Evolutionary conservation across 1,140 invertebrate genomes (phyloP).

Genomic region (Triops cancriformis): DNA sequence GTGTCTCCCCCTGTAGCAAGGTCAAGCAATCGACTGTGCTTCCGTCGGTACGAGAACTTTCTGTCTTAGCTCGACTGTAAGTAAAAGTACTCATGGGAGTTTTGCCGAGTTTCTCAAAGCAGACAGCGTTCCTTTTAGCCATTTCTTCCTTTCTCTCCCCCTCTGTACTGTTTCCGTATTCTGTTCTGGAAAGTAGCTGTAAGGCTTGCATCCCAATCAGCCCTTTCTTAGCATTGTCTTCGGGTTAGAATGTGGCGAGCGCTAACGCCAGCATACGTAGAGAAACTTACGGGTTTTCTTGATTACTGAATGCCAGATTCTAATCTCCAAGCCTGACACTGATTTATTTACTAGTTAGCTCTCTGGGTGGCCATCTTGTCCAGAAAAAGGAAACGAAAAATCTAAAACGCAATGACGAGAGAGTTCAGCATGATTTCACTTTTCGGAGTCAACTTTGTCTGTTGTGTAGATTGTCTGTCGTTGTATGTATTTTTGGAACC

Average conservation of each 20-base stretch:
- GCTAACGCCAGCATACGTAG: neutral
- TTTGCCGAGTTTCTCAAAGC: neutral
- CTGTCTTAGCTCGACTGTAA: neutral
- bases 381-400: neutral
- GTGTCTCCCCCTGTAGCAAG: too few species aligned
- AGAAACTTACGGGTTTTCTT: neutral
- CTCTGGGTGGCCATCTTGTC: neutral
- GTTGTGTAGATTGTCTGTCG: neutral
- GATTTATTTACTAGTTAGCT: neutral
- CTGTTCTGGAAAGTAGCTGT: neutral
- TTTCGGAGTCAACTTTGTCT: neutral
- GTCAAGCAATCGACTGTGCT: neutral
- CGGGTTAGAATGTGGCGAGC: neutral
- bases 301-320: neutral
- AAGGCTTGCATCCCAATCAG: slow-evolving; percentile 4
- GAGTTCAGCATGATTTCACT: neutral
- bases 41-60: neutral
- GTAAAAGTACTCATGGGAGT: slow-evolving; percentile 9
- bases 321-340: neutral
- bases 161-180: neutral
- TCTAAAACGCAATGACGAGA: too few species aligned
- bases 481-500: neutral
- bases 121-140: neutral
- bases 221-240: neutral
- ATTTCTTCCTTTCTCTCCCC: neutral